Base-by-base conservation (phyloP, 2,113 vertebrate genomes). In the Prolemur simus region DNA sequence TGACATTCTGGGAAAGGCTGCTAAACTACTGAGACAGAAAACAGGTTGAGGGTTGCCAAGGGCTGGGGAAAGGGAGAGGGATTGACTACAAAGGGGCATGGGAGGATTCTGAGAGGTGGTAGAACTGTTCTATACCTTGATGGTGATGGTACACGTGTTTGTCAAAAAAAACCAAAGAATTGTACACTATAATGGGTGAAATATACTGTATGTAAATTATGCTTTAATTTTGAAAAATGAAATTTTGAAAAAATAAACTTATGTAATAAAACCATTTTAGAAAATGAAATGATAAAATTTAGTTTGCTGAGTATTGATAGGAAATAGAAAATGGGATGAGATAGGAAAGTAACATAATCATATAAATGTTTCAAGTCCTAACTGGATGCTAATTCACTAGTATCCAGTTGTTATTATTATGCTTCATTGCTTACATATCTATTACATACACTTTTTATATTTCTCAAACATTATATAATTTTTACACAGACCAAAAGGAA, bases 251-350 rank as follows among this genome's bases (percentile, higher is more conserved):
- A 5, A 93, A 63, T 77, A 83, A 6, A 69, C 6, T 76, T 58
- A 66, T 8, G n/a, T 84, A 49, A 90, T 56, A 68, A 96, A 95
- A 68, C 0, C 23, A 81, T 94, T 91, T 92, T 85, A 86, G 60
- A 45, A 89, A 90, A 87, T 15, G 14, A 93, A 88, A 89, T 21
- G 23, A 86, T 64, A 92, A 93, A 93, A 78, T 58, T 83, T 69
- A 64, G 7, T 12, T 58, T 56, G 63, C 23, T 34, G 17, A 80
- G 18, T 73, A 63, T 77, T 13, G 71, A 42, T 6, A 45, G 5
- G n/a, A 3, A 81, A 5, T 18, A 87, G 54, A 96, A 96, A 96
- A 77, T 74, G 23, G 14, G 56, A 83, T 27, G 85, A 89, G 47
- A 69, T 37, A 73, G 49, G 21, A 83, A 96, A 91, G 47, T 82